phyloP scores from a whole-genome alignment of 2,797 vertebrate species.

The Chromobotia macracanthus region DNA sequence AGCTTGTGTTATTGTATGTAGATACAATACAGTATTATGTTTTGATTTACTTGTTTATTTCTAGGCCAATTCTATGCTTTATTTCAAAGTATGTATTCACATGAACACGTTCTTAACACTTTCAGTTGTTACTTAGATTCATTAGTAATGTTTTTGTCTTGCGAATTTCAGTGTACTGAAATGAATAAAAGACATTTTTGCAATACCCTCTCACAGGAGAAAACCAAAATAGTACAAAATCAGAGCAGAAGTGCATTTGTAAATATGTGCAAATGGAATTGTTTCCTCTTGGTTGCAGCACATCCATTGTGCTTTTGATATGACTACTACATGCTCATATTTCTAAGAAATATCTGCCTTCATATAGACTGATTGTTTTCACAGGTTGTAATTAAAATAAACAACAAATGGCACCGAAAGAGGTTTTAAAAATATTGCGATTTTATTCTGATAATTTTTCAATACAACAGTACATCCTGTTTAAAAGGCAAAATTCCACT shows the following conservation, averaged over 20 bases:
- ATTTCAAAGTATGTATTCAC: too few species aligned
- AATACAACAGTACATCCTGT: slow-evolving; percentile 58
- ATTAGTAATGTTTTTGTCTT: background rate
- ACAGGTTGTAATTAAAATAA: background rate
- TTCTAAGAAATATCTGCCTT: background rate
- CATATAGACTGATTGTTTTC: background rate
- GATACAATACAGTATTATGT: background rate
- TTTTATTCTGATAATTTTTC: slow-evolving; percentile 37
- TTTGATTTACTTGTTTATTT: too few species aligned
- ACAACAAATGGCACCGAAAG: background rate
- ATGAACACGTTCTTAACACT: background rate
- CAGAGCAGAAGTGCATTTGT: too few species aligned
- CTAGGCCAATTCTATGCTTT: too few species aligned
- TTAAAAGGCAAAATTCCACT: slow-evolving; percentile 22
- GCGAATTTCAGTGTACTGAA: background rate
- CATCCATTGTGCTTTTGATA: background rate
- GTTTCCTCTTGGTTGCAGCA: background rate
- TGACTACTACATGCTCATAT: background rate
- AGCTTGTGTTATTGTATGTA: background rate
- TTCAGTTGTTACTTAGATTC: background rate
- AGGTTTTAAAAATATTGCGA: slow-evolving; percentile 26
- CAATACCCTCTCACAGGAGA: background rate
- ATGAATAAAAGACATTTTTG: background rate
- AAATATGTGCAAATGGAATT: too few species aligned
- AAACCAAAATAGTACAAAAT: background rate